Evolutionary conservation across 1,140 invertebrate species (phyloP).

Genomic region (Sipha flava): DNA sequence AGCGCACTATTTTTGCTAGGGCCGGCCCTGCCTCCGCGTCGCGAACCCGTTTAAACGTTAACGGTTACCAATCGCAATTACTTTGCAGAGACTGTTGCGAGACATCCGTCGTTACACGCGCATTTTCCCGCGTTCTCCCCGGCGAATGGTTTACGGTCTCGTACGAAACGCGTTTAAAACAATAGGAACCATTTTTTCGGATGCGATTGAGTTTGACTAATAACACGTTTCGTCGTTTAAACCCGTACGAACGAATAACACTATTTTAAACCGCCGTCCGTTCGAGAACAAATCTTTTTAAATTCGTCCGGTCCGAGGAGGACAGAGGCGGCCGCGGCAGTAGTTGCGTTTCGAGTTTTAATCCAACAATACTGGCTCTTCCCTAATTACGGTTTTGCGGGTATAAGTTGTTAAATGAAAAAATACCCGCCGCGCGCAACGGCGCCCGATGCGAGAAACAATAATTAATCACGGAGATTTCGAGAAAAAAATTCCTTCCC

Average conservation of each 20-base stretch:
- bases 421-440: background rate
- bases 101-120: too few relatives aligned
- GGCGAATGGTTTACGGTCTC: background rate
- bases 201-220: background rate
- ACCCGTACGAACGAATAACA: background rate
- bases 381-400: background rate
- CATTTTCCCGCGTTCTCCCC: too few relatives aligned
- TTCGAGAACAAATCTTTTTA: slow-evolving; percentile 1
- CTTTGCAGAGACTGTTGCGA: too few relatives aligned
- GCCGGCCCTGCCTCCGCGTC: too few relatives aligned
- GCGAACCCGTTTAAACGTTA: too few relatives aligned
- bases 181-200: background rate
- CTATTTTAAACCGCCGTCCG: background rate
- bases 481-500: background rate
- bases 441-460: background rate
- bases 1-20: too few relatives aligned
- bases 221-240: too few relatives aligned
- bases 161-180: slow-evolving; percentile 13
- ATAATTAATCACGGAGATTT: slow-evolving; percentile 19
- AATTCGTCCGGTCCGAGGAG: background rate
- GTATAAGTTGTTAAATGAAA: slow-evolving; percentile 17
- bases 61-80: too few relatives aligned
- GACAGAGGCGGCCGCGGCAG: background rate
- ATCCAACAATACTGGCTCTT: background rate
- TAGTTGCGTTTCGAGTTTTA: background rate